Base-by-base conservation (phyloP, 2,113 vertebrate genomes). In the Festucalex cinctus region DNA sequence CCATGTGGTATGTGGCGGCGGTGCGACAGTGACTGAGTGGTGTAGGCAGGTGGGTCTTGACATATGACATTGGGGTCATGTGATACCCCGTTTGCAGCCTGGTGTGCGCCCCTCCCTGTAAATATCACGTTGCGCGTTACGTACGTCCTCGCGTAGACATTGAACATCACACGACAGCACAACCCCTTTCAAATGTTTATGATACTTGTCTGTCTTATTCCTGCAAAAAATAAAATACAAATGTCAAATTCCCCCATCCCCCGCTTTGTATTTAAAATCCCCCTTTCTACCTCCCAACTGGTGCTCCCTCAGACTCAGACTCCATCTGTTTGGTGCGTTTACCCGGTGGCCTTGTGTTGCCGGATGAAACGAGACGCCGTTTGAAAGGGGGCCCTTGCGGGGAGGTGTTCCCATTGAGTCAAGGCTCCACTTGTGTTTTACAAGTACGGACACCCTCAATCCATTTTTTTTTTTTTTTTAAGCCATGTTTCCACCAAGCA, bases 311-410 rank as follows among this genome's bases (percentile, higher is more conserved):
- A n/a, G n/a, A n/a, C 72, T 68, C 37, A 65, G 66, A 65, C 76
- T 85, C 85, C 85, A 87, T 88, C 86, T 89, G 86, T 83, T 87
- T 86, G 80, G 82, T 79, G 65, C 70, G 66, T 88, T 88, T 82
- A 78, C 80, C 78, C 83, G 39, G 79, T 82, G 81, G 83, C 76
- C 67, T 68, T 77, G 81, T 77, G 78, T 75, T 73, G 78, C 79
- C 70, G 79, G 83, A 82, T 86, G 83, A 90, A 87, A 85, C 77
- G 65, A 78, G 77, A 61, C 78, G 75, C 66, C 73, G 80, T 85
- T 83, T 84, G 78, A 85, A 86, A 78, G 78, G 80, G 79, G 78
- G 62, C 26, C 72, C 60, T 63, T 3, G 63, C 72, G 14, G 83
- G 74, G 77, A 81, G 79, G 78, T 83, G 80, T 83, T 79, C 83